Base-by-base conservation (phyloP, 2,888 invertebrate genomes). In the Nasonia oneida region DNA sequence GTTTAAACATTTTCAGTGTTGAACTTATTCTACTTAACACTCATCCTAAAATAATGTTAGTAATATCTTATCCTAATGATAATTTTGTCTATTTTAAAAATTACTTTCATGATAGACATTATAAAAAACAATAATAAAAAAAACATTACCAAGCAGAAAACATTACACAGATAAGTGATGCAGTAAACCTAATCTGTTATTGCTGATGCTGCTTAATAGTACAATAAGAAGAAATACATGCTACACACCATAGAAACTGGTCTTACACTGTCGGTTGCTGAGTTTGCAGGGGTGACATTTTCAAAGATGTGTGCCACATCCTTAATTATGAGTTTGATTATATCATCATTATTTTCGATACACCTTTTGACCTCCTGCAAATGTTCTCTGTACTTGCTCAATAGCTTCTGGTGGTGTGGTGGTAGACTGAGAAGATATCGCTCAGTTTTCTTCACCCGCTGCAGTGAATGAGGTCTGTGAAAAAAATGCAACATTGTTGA, bases 261-360 rank as follows among this genome's bases (percentile, higher is more conserved):
- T 89, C 92, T 92, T 92, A 93, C 93, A 90, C 90, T 91, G 83
- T 93, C 93, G 76, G 89, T 90, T 87, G 93, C 91, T 61, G 91
- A 88, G 90, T 91, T 90, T 64, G 91, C 87, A 82, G 92, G 94
- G 85, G 91, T 92, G 61, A 95, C 96, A 92, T 98, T 98, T 92
- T 97, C 97, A 93, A 98, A 98, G 94, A 98, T 96, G 57, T 95
- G 95, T 76, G 96, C 96, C n/a, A 96, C 97, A 92, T 97, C 96
- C 91, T 96, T 95, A 71, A 97, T 95, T 70, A 98, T 96, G 39
- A 96, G 93, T 86, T 96, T 96, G 5, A 96, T 95, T 33, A 96
- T 94, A 73, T 94, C 94, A 75, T 95, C 95, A 91, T 96, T 96
- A 14, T 96, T 96, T 88, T 97, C 97, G 70, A 99, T 96, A 91